Evolutionary conservation across 2,888 invertebrate genomes (phyloP).

Genomic region (Cosmorhoe ocellata): DNA sequence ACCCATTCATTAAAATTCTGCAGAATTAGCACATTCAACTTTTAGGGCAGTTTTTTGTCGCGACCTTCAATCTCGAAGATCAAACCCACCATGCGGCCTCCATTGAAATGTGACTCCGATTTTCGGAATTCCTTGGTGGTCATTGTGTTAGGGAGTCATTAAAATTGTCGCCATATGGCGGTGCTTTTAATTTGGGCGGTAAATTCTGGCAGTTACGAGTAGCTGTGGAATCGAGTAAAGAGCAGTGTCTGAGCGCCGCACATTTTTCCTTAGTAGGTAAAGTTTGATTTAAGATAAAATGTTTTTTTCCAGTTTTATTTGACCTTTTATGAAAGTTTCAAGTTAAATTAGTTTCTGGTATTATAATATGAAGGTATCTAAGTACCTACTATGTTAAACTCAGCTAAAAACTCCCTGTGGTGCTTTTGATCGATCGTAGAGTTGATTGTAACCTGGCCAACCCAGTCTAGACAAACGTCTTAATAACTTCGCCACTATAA

Average conservation of each 20-base stretch:
- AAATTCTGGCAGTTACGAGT: slow-evolving; percentile 17
- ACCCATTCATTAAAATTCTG: slow-evolving; percentile 40
- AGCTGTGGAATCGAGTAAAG: slow-evolving; percentile 11
- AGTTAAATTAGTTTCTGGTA: background rate
- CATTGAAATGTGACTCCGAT: slow-evolving; percentile 56
- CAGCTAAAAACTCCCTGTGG: background rate
- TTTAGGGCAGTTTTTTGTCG: slow-evolving; percentile 43
- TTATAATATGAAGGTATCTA: no score
- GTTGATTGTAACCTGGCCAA: slow-evolving; percentile 10
- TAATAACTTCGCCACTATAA: slow-evolving; percentile 23
- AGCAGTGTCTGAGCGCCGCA: background rate
- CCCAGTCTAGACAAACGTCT: slow-evolving; percentile 21
- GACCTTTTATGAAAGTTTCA: no score
- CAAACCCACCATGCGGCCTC: slow-evolving; percentile 54
- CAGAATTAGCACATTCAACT: slow-evolving; percentile 46
- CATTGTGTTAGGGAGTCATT: slow-evolving; percentile 38
- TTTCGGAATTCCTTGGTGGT: slow-evolving; percentile 54
- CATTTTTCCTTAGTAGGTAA: no score
- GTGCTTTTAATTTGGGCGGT: slow-evolving; percentile 20
- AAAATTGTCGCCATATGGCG: slow-evolving; percentile 32
- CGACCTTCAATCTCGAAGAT: slow-evolving; percentile 46
- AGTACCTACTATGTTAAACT: no score
- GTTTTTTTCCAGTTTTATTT: no score
- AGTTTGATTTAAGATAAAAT: background rate
- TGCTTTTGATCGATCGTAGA: slow-evolving; percentile 11